Evolutionary conservation across 2,888 invertebrate species (phyloP).

Genomic region (Eremobia ochroleuca): DNA sequence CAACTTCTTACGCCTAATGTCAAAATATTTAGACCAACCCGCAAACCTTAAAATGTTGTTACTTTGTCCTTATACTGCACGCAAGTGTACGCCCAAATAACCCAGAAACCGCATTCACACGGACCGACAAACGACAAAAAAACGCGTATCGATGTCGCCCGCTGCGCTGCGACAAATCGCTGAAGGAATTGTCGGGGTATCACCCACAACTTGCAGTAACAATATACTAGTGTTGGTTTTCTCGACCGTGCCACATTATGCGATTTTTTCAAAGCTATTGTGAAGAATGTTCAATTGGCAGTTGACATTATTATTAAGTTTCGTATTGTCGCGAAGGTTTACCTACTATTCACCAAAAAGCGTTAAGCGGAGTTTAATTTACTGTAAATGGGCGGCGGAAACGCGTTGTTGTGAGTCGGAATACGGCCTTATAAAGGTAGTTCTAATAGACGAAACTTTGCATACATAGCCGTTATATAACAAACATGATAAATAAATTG

Average conservation of each 20-base stretch:
- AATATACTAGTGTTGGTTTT: constrained; percentile 61
- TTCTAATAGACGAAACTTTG: neutral
- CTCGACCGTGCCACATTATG: constrained; percentile 55
- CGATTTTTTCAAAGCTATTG: constrained; percentile 48
- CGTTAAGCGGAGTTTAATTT: constrained; percentile 63
- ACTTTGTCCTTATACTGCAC: constrained; percentile 38
- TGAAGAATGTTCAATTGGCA: constrained; percentile 66
- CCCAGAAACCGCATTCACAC: constrained; percentile 81
- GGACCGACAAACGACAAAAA: constrained; percentile 62
- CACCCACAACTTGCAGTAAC: constrained; percentile 61
- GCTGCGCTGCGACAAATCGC: constrained; percentile 70
- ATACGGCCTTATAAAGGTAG: constrained; percentile 8
- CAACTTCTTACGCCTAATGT: neutral
- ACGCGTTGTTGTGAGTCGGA: constrained; percentile 18
- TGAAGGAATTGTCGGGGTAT: constrained; percentile 66
- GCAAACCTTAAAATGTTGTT: neutral
- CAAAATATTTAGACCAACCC: constrained; percentile 14
- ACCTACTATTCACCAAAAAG: constrained; percentile 47
- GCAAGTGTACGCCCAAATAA: constrained; percentile 70
- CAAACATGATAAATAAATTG: no score
- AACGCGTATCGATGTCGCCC: constrained; percentile 69
- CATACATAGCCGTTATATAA: no score
- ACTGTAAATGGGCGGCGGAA: constrained; percentile 46
- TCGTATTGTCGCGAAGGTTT: constrained; percentile 36
- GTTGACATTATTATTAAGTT: constrained; percentile 68